A percentile compares a stretch with the other conserved stretches of the same genome.
These are phyloP conservation scores for Athalia rosae DNA, from an alignment of 2,888 invertebrate species.

Conservation along the genomic window DNA sequence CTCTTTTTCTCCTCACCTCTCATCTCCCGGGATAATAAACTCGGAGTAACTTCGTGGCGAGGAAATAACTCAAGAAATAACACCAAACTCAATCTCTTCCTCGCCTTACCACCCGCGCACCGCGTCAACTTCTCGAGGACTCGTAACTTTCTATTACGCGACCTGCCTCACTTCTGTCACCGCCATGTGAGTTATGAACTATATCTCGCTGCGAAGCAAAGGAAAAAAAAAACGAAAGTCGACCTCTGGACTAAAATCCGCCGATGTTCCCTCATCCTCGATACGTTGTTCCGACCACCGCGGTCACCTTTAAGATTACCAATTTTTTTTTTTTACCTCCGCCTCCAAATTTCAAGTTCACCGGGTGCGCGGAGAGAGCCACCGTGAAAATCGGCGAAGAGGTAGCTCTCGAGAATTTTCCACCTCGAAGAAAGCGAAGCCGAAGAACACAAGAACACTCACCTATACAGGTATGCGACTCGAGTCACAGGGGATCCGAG, in stretches of 20 bases:
- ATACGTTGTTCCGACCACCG: not conserved
- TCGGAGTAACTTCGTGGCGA: constrained; percentile 22
- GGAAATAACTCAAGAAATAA: constrained; percentile 46
- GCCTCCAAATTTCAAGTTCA: not conserved
- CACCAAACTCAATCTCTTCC: constrained; percentile 45
- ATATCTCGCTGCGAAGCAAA: not conserved
- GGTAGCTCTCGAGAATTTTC: constrained; percentile 7
- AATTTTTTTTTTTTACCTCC: constrained; percentile 5
- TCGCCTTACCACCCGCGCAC: not conserved
- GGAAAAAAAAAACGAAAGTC: not conserved
- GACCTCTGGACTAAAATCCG: not conserved
- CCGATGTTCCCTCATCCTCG: not conserved
- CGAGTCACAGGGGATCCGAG: constrained; percentile 54
- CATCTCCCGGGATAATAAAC: constrained; percentile 44
- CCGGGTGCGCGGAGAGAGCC: too few species aligned
- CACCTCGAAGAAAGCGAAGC: not conserved
- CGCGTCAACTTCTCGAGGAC: constrained; percentile 42
- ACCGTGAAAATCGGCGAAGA: not conserved
- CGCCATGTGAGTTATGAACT: constrained; percentile 57
- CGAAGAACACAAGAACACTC: too few species aligned
- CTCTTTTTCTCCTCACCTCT: not conserved
- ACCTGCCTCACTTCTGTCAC: constrained; percentile 63
- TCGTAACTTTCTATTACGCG: constrained; percentile 56
- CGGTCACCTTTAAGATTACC: not conserved
- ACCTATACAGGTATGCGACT: constrained; percentile 32